Evolutionary conservation across 35 echinoderm and acorn worm genomes (phyloP), one percentile per base, ranked within the genome.

Genomic region (Strongylocentrotus purpuratus): DNA sequence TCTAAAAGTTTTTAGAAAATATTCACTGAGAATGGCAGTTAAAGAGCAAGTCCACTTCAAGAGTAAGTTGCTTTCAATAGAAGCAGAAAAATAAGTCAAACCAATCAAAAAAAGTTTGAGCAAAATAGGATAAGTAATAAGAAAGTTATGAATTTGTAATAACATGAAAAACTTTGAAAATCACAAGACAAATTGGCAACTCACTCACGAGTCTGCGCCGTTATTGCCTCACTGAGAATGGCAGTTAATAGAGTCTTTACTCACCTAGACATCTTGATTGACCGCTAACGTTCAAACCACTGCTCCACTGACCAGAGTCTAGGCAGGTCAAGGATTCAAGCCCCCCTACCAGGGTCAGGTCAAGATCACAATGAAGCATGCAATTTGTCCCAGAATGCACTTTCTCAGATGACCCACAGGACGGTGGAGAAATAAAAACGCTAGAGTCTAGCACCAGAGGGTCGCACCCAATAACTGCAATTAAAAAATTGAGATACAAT

Each of bases 401-500:
- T 25, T 41, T 92, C 18, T 61, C 95, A 65, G 95, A 10, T 1
- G 31, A 60, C 18, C 8, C 9, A 46, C 95, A 95, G 2, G 58
- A 55, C 17, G 31, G 41, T 8, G 95, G 95, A 9, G 88, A 85
- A 31, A 92, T 48, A 11, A 33, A 41, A 1, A 95, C 52, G 33
- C 35, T 65, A 32, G 48, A 32, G 2, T 61, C 86, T 13, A 95
- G 12, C 31, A 60, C 87, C 28, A 95, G 47, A 20, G 88, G 47
- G 31, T 90, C 31, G 31, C 95, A 95, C 7, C 86, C 89, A 59
- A 92, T 90, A 47, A 95, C 95, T 95, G 35, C 7, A 61, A 28
- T 22, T 6, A 92, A 61, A 92, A 95, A 94, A 32, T 22, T 50
- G 55, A 41, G 35, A 93, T 46, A 47, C 5, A 11, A 55, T 10